Base-by-base conservation (phyloP, 2,888 invertebrate species). In the Drosophila neotestacea region DNA sequence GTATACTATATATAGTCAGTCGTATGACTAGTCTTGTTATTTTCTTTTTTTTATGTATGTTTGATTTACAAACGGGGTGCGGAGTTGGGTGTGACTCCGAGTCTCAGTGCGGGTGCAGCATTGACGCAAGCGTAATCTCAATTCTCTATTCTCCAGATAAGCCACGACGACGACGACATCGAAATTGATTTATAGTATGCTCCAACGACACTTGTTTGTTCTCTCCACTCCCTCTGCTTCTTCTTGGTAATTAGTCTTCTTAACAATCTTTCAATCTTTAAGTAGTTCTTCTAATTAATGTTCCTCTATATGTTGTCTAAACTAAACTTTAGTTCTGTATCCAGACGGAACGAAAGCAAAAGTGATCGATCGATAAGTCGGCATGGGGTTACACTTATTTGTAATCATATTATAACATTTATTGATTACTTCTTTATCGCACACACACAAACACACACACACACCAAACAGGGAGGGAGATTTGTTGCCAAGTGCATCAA, bases 91-190 rank as follows among this genome's bases (percentile, higher is more conserved):
- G 55, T 56, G 44, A 44, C 44, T 44, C 27, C 13, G n/a, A 5
- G 2, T 48, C 32, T 10, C n/a, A 7, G 11, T 44, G 61, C 48
- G 75, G 77, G 62, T 77, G 73, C 69, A 58, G 48, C 69, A 68
- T 58, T 85, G 81, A 76, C 83, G 81, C 58, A 68, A 68, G 22
- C 56, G 34, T 44, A 77, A 77, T 52, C 59, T 51, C 48, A 44
- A 41, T 60, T 22, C 54, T 61, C 32, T 51, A 38, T 70, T 32
- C 36, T 41, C 51, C 51, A 81, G 87, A 67, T 66, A 69, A 79
- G 63, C 63, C 51, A 32, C 30, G 32, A 30, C 32, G 47, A 44
- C 36, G 16, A 39, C 44, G 48, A 41, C 47, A 58, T 70, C 73
- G 74, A 70, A 83, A 68, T 70, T 72, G 60, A 75, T 70, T 77